Evolutionary conservation across 2,113 vertebrate species (phyloP), one percentile per base, ranked within the genome.

Genomic region (Protobothrops mucrosquamatus): DNA sequence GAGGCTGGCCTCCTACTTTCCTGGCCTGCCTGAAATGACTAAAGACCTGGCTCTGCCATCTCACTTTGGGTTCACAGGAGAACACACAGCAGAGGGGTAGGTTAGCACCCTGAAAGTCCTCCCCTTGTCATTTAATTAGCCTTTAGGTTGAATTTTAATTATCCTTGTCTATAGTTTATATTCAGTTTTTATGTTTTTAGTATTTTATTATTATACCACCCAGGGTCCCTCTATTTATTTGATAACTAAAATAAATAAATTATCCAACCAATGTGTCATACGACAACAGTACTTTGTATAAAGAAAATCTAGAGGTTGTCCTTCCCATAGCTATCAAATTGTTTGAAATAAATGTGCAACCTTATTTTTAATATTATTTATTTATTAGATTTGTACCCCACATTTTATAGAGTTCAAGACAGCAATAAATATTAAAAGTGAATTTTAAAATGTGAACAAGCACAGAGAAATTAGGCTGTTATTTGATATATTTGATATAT

Each of bases 391-490:
- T 81, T 74, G 7, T 81, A 34, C 39, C 18, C 69, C 18, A 39
- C 6, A 39, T 39, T 39, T 81, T 74, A 74, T 12, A 74, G 14
- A 39, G n/a, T n/a, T 69, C 14, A 74, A 34, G 15, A 34, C n/a
- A 74, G 69, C n/a, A 74, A 74, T 39, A 39, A 81, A 81, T 15
- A 81, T 74, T 39, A 81, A 81, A 81, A 88, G 43, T 34, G 10
- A 69, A 92, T 85, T 94, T 34, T 39, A 95, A 94, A 89, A 29
- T 29, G 93, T 88, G 55, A 93, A 90, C 34, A 87, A 11, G 29
- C 61, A 48, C 91, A 34, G 6, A 87, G 86, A 43, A 88, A 26
- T 4, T 34, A 89, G 94, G 85, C 52, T 89, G 69, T 10, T 10
- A 29, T 95, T 90, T 26, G 57, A 74, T 51, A 93, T 91, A 94